Evolutionary conservation across 2,113 vertebrate species (phyloP).

Genomic region (Cromileptes altivelis): DNA sequence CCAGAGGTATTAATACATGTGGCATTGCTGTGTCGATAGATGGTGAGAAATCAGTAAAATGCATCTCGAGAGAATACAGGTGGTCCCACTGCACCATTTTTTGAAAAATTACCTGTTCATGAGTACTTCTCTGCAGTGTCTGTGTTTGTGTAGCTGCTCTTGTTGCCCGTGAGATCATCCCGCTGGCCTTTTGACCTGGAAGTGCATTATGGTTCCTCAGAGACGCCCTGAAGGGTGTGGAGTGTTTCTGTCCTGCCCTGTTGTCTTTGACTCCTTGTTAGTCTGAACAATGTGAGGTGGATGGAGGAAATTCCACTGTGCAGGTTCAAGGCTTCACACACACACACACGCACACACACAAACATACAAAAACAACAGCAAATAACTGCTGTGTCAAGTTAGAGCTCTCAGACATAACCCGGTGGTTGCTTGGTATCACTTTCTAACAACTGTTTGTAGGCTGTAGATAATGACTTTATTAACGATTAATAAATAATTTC

Average conservation of each 20-base stretch:
- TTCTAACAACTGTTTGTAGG: background rate
- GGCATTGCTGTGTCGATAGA: background rate
- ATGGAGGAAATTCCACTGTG: slow-evolving; percentile 68
- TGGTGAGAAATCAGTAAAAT: background rate
- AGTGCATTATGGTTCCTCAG: slow-evolving; percentile 66
- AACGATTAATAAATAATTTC: background rate
- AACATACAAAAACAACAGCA: background rate
- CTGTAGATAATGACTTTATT: background rate
- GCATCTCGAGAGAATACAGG: background rate
- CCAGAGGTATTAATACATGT: background rate
- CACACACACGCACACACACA: slow-evolving; percentile 9
- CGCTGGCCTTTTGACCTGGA: slow-evolving; percentile 64
- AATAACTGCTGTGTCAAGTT: background rate
- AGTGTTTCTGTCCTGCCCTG: slow-evolving; percentile 35
- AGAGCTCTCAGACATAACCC: background rate
- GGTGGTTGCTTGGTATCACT: background rate
- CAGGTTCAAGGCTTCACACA: slow-evolving; percentile 50
- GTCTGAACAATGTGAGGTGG: slow-evolving; percentile 69
- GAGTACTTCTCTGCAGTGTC: slow-evolving; percentile 4
- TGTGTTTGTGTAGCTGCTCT: slow-evolving; percentile 4
- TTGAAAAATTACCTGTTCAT: slow-evolving; percentile 31
- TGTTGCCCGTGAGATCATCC: slow-evolving; percentile 22
- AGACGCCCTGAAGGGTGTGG: slow-evolving; percentile 66
- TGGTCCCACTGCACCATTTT: background rate
- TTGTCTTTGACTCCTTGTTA: slow-evolving; percentile 52